phyloP scores from a whole-genome alignment of 2,113 vertebrate genomes.

The Indicator indicator region DNA sequence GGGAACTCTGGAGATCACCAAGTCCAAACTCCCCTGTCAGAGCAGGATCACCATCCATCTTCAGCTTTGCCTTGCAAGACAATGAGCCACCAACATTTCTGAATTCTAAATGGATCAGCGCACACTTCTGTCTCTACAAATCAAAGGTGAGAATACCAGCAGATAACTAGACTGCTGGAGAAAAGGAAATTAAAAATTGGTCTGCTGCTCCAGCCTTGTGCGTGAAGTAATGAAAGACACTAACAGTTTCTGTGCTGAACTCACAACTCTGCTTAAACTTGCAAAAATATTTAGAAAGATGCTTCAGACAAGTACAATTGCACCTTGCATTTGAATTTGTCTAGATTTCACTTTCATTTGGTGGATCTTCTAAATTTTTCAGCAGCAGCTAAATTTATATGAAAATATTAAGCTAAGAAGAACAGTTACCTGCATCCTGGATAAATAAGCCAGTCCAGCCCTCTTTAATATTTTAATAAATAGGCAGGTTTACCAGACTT shows the following conservation, averaged over 20 bases:
- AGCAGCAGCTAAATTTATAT: neutral
- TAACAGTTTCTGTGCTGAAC: neutral
- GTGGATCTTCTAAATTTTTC: neutral
- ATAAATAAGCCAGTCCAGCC: neutral
- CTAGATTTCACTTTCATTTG: neutral
- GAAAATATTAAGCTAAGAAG: neutral
- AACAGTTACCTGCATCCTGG: neutral
- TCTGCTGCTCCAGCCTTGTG: neutral
- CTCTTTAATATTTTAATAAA: neutral
- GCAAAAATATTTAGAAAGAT: neutral
- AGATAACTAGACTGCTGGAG: neutral
- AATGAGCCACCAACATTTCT: conserved; percentile 44
- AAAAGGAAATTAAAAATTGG: neutral
- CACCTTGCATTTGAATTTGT: neutral
- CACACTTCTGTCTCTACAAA: conserved; percentile 83
- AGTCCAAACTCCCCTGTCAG: too few species aligned
- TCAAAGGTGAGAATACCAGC: conserved; percentile 29
- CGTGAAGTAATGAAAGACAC: neutral
- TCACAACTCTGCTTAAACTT: neutral
- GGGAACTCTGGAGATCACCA: too few species aligned
- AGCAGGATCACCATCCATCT: neutral
- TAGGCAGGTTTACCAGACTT: neutral
- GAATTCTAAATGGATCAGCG: conserved; percentile 83
- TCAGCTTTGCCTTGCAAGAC: neutral
- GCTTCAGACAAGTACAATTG: neutral